A percentile compares a stretch with the other conserved stretches of the same genome.
phyloP scores from a whole-genome alignment of 2,888 invertebrate genomes.

The Chloroclystis v-ata region DNA sequence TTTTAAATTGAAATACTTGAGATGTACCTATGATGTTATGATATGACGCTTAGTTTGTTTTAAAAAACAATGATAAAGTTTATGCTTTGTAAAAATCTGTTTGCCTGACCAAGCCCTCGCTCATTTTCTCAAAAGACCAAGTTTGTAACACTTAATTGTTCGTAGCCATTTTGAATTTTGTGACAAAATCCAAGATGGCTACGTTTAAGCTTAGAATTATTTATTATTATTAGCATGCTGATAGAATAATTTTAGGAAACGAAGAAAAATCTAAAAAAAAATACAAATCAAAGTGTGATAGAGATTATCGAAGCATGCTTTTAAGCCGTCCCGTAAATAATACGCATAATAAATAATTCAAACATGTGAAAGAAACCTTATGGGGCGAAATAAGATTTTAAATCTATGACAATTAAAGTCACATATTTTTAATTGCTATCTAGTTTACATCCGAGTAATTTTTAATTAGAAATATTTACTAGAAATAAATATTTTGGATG shows the following conservation, averaged over 20 bases:
- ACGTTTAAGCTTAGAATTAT: slow-evolving; percentile 61
- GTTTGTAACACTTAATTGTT: slow-evolving; percentile 50
- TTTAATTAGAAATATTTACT: slow-evolving; percentile 4
- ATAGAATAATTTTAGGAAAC: slow-evolving; percentile 46
- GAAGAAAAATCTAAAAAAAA: slow-evolving; percentile 47
- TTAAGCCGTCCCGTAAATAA: slow-evolving; percentile 53
- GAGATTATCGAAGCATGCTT: slow-evolving; percentile 43
- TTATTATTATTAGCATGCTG: slow-evolving; percentile 76
- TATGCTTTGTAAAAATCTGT: not conserved
- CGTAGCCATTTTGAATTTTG: slow-evolving; percentile 52
- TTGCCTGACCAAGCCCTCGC: slow-evolving; percentile 26
- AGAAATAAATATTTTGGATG: slow-evolving; percentile 20
- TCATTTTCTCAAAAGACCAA: slow-evolving; percentile 46
- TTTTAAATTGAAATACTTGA: too few relatives aligned
- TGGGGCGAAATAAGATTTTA: slow-evolving; percentile 30
- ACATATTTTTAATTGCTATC: slow-evolving; percentile 17
- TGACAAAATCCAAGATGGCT: slow-evolving; percentile 28
- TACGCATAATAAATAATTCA: slow-evolving; percentile 22
- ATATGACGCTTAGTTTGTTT: too few relatives aligned
- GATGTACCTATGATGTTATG: too few relatives aligned
- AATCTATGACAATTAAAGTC: slow-evolving; percentile 31
- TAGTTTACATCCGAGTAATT: slow-evolving; percentile 21
- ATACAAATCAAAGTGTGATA: slow-evolving; percentile 56
- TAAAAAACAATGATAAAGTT: too few relatives aligned
- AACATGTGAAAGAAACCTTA: slow-evolving; percentile 9